Conservation (phyloP, 2,888 invertebrate species). For the Xanthorhoe spadicearia region DNA sequence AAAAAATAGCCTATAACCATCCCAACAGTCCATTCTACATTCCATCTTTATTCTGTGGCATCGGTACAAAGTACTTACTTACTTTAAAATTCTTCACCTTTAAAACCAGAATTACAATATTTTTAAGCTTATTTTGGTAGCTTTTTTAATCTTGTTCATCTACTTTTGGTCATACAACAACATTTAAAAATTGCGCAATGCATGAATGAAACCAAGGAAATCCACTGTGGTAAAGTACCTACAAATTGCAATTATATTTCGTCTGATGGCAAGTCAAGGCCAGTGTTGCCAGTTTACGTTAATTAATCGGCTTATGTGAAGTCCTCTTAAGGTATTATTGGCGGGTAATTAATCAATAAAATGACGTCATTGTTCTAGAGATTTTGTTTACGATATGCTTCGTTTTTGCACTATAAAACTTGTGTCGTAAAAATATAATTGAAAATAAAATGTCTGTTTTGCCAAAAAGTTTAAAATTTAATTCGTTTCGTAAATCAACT, state of each 20-base stretch:
- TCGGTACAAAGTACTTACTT: no score
- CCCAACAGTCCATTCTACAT: no score
- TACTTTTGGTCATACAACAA: not conserved
- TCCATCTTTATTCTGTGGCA: no score
- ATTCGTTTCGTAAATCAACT: no score
- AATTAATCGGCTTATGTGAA: conserved; percentile 43
- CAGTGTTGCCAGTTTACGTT: conserved; percentile 26
- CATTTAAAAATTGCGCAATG: conserved; percentile 21
- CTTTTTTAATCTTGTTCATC: not conserved
- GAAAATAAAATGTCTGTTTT: not conserved
- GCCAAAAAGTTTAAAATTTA: not conserved
- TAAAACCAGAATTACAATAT: not conserved
- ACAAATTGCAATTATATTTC: conserved; percentile 38
- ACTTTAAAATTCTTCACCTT: no score
- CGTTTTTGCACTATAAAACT: conserved; percentile 14
- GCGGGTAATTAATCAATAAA: conserved; percentile 42
- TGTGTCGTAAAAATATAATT: conserved; percentile 12
- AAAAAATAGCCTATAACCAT: no score
- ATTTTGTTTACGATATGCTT: conserved; percentile 24
- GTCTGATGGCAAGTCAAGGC: conserved; percentile 35
- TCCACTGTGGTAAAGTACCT: conserved; percentile 34
- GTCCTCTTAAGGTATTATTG: conserved; percentile 41
- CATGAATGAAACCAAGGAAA: conserved; percentile 39
- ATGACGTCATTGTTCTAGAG: conserved; percentile 32
- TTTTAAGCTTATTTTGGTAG: not conserved